phyloP scores from a whole-genome alignment of 2,797 vertebrate genomes.

The Cossypha niveicapilla region DNA sequence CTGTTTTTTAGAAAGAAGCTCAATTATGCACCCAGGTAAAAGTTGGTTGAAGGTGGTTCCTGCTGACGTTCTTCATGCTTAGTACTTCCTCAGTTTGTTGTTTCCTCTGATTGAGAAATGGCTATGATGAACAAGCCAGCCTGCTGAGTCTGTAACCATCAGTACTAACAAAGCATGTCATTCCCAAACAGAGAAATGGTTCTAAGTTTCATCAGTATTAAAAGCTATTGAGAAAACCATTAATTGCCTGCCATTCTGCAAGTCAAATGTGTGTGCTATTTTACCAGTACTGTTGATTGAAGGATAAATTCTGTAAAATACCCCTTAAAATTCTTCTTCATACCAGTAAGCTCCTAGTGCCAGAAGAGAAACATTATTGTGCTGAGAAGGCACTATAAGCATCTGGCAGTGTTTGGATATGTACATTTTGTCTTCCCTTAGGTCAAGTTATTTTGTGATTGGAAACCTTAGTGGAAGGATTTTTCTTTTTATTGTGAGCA shows the following conservation, averaged over 20 bases:
- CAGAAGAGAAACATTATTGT: neutral
- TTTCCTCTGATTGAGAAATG: neutral
- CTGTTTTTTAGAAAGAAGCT: neutral
- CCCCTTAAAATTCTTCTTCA: neutral
- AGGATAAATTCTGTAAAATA: neutral
- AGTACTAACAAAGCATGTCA: neutral
- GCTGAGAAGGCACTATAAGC: neutral
- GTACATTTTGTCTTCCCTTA: neutral
- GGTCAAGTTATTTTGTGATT: conserved; percentile 33
- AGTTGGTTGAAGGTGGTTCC: neutral
- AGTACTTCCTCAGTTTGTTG: neutral
- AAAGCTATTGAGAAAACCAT: neutral
- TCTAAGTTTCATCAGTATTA: neutral
- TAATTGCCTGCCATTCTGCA: neutral
- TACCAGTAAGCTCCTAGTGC: neutral
- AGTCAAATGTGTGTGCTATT: neutral
- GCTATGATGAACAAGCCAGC: neutral
- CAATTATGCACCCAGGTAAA: neutral
- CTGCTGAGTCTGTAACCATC: neutral
- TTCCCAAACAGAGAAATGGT: neutral
- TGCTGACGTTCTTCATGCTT: neutral
- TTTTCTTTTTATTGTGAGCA: conserved; percentile 4
- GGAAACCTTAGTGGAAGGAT: neutral
- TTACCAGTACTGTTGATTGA: neutral
- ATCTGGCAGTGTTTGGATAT: neutral